Base-by-base conservation (phyloP, 2,888 invertebrate species). In the Lypha dubia region DNA sequence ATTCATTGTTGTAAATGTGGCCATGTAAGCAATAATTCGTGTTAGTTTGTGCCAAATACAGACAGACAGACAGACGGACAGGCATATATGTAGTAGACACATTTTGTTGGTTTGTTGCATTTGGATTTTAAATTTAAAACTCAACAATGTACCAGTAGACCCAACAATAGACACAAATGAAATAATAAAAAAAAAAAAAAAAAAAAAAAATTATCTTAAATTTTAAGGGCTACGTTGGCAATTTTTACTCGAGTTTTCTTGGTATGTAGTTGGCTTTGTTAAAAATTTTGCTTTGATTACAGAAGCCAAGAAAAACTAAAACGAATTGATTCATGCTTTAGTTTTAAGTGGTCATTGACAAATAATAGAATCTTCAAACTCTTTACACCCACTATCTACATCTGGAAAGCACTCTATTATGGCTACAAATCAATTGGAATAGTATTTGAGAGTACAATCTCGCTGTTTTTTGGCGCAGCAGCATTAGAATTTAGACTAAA, bases 1-100 rank as follows among this genome's bases (percentile, higher is more conserved):
- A 51, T 53, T 75, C 63, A 75, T 71, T 79, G 83, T 79, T 75
- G 79, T 60, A 79, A 83, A 83, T 83, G 76, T 76, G 79, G 79
- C 65, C 70, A 76, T 80, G 71, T 76, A 75, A 38, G 79, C 75
- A 84, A 84, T 77, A 81, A 79, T 77, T 77, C 76, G 38, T 68
- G 67, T 38, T 77, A 67, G 62, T 76, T 68, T 73, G n/a, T 76
- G 83, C 79, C 83, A 84, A 71, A 71, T 32, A 3, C 68, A 22
- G 13, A 62, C 46, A 60, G 32, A 22, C 28, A 60, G 11, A 53
- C 44, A 74, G 4, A 35, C n/a, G n/a, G n/a, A n/a, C n/a, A n/a
- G n/a, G n/a, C n/a, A n/a, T n/a, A n/a, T n/a, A n/a, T n/a, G n/a
- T n/a, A n/a, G n/a, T 4, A 17, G 38, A 49, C 75, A 63, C 44